phyloP scores from a whole-genome alignment of 2,797 vertebrate genomes.

The Tokudaia tokunoshimensis region DNA sequence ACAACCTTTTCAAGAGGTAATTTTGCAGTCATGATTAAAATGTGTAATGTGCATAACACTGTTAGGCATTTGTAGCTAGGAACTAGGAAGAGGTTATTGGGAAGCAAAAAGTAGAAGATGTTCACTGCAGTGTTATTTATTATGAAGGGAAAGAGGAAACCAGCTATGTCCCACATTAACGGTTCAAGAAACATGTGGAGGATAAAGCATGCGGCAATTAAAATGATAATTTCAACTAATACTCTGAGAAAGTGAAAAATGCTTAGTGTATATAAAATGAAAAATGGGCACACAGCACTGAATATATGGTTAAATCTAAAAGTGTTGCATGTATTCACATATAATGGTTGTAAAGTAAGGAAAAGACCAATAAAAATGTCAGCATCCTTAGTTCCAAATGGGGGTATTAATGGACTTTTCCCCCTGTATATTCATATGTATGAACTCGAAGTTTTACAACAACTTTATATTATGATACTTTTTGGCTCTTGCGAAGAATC shows the following conservation, averaged over 20 bases:
- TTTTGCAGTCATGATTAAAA: conserved; percentile 62
- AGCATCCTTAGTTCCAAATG: not conserved
- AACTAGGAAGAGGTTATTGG: not conserved
- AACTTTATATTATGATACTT: conserved; percentile 28
- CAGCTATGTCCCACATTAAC: not conserved
- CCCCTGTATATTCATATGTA: conserved; percentile 20
- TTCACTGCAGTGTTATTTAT: conserved; percentile 52
- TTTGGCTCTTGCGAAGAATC: conserved; percentile 13
- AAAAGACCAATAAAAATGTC: conserved; percentile 26
- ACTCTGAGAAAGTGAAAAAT: conserved; percentile 43
- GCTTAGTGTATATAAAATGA: conserved; percentile 29
- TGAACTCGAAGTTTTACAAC: conserved; percentile 50
- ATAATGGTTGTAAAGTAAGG: conserved; percentile 1
- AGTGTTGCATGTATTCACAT: not conserved
- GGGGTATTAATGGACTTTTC: conserved; percentile 1
- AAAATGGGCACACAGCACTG: conserved; percentile 43
- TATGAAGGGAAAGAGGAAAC: not conserved
- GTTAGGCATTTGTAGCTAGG: not conserved
- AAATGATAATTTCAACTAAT: conserved; percentile 20
- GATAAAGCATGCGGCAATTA: conserved; percentile 43
- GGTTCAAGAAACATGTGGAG: conserved; percentile 31
- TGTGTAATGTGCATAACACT: not conserved
- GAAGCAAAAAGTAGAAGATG: not conserved
- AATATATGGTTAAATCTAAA: conserved; percentile 39
- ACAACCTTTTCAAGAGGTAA: conserved; percentile 37